A percentile compares a stretch with the other conserved stretches of the same genome.
Conservation (phyloP, 2,113 vertebrate genomes). For the Alexandromys fortis region DNA sequence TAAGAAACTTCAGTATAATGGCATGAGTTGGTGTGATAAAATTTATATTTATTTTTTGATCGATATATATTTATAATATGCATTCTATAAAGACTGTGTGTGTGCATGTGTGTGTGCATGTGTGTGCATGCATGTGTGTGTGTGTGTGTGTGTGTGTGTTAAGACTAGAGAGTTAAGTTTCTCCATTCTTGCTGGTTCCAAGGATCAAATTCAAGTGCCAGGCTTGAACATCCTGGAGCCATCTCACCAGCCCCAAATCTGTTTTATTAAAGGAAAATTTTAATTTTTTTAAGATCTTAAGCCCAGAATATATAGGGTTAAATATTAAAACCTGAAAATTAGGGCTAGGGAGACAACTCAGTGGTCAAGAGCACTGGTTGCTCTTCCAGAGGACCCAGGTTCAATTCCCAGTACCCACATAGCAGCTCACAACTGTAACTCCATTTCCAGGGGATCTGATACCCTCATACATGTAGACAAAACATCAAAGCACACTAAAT, state of each 20-base stretch:
- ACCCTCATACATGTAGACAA: neutral
- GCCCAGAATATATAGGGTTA: neutral
- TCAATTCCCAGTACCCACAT: neutral
- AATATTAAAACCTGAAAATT: constrained; percentile 14
- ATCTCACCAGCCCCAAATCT: neutral
- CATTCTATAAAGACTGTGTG: neutral
- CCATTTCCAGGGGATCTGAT: neutral
- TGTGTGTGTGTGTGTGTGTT: too few species aligned
- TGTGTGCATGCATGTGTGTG: too few species aligned
- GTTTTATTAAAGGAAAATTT: neutral
- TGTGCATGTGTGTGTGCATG: too few species aligned
- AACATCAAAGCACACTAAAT: neutral
- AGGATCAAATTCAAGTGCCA: neutral
- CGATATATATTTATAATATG: neutral
- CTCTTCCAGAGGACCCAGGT: neutral
- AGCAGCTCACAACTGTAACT: neutral
- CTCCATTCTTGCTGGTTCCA: neutral
- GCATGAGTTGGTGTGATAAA: neutral
- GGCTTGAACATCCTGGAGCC: neutral
- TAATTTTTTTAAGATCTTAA: neutral
- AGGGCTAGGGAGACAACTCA: neutral
- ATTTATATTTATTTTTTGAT: neutral
- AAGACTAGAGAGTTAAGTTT: neutral
- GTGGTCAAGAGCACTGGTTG: neutral
- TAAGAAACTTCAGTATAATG: neutral